Conservation (phyloP, 2,113 vertebrate species). For the Oreochromis tanganicae region DNA sequence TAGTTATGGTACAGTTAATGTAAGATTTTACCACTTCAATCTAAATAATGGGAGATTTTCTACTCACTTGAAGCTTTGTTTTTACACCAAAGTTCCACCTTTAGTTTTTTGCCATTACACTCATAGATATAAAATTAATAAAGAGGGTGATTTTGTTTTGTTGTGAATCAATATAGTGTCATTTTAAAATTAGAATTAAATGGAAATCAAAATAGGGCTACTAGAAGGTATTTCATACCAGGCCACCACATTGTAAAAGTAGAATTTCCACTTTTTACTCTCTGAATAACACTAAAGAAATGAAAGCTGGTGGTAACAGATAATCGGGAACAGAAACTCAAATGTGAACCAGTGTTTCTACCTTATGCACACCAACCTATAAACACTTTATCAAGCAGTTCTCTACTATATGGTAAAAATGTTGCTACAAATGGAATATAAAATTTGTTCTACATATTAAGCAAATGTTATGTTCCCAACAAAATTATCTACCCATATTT, state of each 20-base stretch:
- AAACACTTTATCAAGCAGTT: not conserved
- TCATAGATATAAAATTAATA: not conserved
- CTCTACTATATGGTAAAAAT: not conserved
- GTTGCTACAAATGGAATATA: not conserved
- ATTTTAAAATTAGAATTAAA: not conserved
- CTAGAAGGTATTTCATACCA: not conserved
- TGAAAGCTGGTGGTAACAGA: not conserved
- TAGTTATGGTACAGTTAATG: not conserved
- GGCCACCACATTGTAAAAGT: not conserved
- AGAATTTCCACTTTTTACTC: not conserved
- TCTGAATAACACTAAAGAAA: not conserved
- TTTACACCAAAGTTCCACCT: not conserved
- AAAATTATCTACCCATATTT: not conserved
- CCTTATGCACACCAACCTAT: not conserved
- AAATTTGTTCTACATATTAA: not conserved
- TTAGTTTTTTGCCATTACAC: not conserved
- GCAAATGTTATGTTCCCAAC: not conserved
- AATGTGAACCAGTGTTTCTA: not conserved
- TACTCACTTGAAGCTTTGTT: not conserved
- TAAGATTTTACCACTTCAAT: not conserved
- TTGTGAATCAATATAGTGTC: not conserved
- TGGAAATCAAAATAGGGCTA: not conserved
- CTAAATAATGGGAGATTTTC: not conserved
- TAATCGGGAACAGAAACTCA: not conserved
- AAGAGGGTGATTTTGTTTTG: not conserved